Evolutionary conservation across 2,888 invertebrate genomes (phyloP), one percentile per base, ranked within the genome.

Genomic region (Scaptomyza reducta): DNA sequence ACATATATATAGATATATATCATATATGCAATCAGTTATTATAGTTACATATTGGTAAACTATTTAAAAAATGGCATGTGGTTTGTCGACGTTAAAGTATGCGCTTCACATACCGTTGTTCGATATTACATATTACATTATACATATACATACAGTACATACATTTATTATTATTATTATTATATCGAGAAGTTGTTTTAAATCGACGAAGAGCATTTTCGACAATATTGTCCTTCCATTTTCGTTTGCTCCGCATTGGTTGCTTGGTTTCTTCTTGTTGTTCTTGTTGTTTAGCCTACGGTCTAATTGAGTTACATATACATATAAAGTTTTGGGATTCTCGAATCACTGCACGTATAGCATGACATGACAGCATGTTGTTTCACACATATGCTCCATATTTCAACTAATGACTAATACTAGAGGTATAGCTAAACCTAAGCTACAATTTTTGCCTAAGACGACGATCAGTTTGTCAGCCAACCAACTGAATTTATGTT

Each of bases 251-350:
- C 73, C 73, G 64, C 74, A 65, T 70, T 74, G 54, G 75, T 74
- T 73, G 74, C 51, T 67, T 71, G 57, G 72, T 79, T 74, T 59
- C 1, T 11, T n/a, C n/a, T 33, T 2, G 11, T 33, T 33, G 57
- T 64, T 72, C 47, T 35, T 74, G 22, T 70, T 64, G 33, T 56
- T 75, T 70, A 66, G 70, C 74, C 81, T 79, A 79, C 55, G 61
- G 57, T 82, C 86, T 85, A 86, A 79, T 79, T 78, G 63, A 85
- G 71, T 85, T 85, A 81, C 80, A 85, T 82, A 86, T 87, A 82
- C 81, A 82, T 86, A 82, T 85, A 77, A 80, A 85, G 87, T 77
- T 84, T 84, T 79, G 86, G 82, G 87, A 87, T 84, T 82, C 77
- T 84, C 73, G 80, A 87, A 84, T 84, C 88, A 84, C 84, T 84